phyloP scores from a whole-genome alignment of 2,888 invertebrate species.

The Eurytoma californica region DNA sequence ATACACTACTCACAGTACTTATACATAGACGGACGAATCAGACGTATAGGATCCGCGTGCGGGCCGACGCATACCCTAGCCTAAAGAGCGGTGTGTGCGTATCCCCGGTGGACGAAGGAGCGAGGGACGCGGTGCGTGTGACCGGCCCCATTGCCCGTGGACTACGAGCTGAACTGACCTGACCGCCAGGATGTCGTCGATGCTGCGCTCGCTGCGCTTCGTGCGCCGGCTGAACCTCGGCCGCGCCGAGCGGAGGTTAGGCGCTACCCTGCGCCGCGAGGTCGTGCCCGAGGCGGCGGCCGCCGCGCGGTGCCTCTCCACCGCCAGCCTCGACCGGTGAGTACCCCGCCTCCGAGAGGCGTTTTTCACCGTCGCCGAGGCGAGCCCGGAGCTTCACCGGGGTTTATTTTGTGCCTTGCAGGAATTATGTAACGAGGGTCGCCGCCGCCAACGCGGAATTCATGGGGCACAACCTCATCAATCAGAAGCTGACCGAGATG shows the following conservation, averaged over 20 bases:
- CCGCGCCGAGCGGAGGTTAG: slow-evolving; percentile 34
- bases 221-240: neutral
- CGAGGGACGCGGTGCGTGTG: too few species aligned
- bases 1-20: too few species aligned
- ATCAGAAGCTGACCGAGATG: slow-evolving; percentile 5
- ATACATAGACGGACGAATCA: too few species aligned
- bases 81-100: too few species aligned
- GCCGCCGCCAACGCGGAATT: neutral
- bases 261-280: neutral
- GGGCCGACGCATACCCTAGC: too few species aligned
- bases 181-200: slow-evolving; percentile 38
- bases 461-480: neutral
- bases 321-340: neutral
- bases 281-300: too few species aligned
- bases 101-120: too few species aligned
- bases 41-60: too few species aligned
- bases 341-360: neutral
- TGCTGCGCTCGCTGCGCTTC: slow-evolving; percentile 40
- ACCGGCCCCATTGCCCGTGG: neutral
- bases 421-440: slow-evolving; percentile 52
- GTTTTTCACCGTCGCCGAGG: too few species aligned
- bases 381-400: too few species aligned
- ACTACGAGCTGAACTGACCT: neutral
- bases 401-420: slow-evolving; percentile 7
- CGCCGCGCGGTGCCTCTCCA: neutral